Base-by-base conservation (phyloP, 2,888 invertebrate genomes). In the Cantharis nigra region DNA sequence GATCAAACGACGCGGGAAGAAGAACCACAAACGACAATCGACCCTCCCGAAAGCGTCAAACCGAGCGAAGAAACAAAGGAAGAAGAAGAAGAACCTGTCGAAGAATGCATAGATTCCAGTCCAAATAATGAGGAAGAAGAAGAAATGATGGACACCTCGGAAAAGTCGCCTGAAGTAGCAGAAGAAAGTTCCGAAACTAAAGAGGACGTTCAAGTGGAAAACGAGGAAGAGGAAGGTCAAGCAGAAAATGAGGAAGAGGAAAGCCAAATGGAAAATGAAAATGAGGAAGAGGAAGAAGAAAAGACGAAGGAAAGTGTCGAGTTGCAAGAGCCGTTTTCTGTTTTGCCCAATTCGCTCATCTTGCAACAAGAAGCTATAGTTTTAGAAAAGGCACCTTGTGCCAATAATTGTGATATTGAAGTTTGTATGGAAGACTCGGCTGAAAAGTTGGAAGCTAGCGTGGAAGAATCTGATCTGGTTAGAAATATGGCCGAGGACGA, bases 401-500 rank as follows among this genome's bases (percentile, higher is more conserved):
- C 89, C 77, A 89, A 90, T 79, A 87, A 85, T 84, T 86, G 85
- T 75, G 83, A 80, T 26, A 81, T 78, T 23, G 84, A 85, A 49
- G 81, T 80, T 20, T 84, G 83, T 78, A 79, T 85, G 76, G 85
- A 84, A 71, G 86, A 85, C 65, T 83, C 84, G 2, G 86, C 86
- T 5, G 88, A 88, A 79, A 88, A 88, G 80, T 80, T 89, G 72
- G 87, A 87, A 81, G 88, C 87, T 5, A 88, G 85, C 80, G 89
- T 88, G 4, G 88, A 88, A 77, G 89, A 88, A 81, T 89, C 89
- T 3, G 89, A 89, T 81, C 82, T 90, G 71, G 88, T 83, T 23
- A 82, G 83, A 62, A 83, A 81, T 80, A 87, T 87, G 75, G 86
- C 85, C n/a, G 89, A 88, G 62, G 90, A 90, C 76, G 90, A 90